These are phyloP conservation scores for Polypedilum vanderplanki DNA, from an alignment of 1,140 invertebrate species.

Conservation along the genomic window DNA sequence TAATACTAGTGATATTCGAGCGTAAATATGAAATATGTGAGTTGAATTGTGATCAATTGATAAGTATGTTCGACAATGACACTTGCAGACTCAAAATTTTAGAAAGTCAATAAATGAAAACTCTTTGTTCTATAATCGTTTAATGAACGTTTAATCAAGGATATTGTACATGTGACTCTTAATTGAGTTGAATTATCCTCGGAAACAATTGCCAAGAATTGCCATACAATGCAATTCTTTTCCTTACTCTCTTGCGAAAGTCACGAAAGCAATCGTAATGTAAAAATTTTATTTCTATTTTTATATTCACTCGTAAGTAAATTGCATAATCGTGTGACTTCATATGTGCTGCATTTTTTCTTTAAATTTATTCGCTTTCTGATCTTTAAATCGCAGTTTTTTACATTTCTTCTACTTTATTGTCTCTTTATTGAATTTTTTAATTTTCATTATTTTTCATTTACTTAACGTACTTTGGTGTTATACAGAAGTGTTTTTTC, in stretches of 20 bases:
- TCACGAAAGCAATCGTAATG: too few relatives aligned
- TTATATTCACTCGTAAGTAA: not conserved
- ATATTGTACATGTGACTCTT: too few relatives aligned
- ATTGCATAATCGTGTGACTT: not conserved
- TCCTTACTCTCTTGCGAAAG: not conserved
- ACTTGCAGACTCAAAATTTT: not conserved
- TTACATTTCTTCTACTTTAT: not conserved
- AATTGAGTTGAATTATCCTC: not conserved
- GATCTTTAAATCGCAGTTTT: not conserved
- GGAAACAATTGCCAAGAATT: not conserved
- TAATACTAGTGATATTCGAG: too few relatives aligned
- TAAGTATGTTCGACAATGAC: not conserved
- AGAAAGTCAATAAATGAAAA: conserved; percentile 7
- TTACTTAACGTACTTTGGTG: too few relatives aligned
- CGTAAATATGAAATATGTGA: too few relatives aligned
- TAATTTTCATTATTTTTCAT: not conserved
- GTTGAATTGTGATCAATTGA: too few relatives aligned
- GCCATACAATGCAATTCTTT: not conserved
- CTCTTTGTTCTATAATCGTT: not conserved
- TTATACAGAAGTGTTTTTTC: too few relatives aligned
- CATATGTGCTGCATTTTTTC: not conserved
- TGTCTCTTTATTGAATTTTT: not conserved
- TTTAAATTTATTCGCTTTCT: not conserved
- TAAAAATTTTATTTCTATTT: not conserved
- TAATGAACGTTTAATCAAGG: not conserved